A percentile compares a stretch with the other conserved stretches of the same genome.
Evolutionary conservation across 2,888 invertebrate species (phyloP).

Genomic region (Caenorhabditis japonica): DNA sequence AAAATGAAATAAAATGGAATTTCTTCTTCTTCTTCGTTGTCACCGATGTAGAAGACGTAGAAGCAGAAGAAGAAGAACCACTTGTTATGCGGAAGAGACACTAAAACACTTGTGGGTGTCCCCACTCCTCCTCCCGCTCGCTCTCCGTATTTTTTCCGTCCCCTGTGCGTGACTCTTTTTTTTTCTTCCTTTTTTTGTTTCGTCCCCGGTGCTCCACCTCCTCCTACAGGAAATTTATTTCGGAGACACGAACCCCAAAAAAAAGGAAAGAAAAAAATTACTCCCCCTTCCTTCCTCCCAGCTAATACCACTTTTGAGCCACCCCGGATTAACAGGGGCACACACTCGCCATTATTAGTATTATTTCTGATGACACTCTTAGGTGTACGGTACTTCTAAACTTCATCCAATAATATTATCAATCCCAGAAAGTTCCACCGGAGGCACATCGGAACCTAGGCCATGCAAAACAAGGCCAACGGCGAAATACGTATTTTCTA

Average conservation of each 20-base stretch:
- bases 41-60: background rate
- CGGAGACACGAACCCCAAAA: background rate
- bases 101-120: conserved; percentile 26
- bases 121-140: background rate
- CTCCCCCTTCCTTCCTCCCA: too few relatives aligned
- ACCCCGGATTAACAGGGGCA: conserved; percentile 3
- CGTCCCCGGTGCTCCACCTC: too few relatives aligned
- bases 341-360: too few relatives aligned
- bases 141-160: conserved; percentile 6
- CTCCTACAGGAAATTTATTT: too few relatives aligned
- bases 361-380: too few relatives aligned
- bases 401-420: too few relatives aligned
- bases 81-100: conserved; percentile 29
- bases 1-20: background rate
- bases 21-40: background rate
- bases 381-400: too few relatives aligned
- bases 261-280: conserved; percentile 3
- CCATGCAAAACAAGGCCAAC: too few relatives aligned
- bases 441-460: too few relatives aligned
- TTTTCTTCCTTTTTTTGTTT: conserved; percentile 4
- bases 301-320: conserved; percentile 2
- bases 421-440: too few relatives aligned
- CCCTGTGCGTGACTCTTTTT: conserved; percentile 14
- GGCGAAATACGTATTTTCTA: too few relatives aligned
- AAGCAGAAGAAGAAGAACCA: conserved; percentile 5